Evolutionary conservation across 1,140 invertebrate genomes (phyloP), one percentile per base, ranked within the genome.

Genomic region (Hylyphantes graminicola): DNA sequence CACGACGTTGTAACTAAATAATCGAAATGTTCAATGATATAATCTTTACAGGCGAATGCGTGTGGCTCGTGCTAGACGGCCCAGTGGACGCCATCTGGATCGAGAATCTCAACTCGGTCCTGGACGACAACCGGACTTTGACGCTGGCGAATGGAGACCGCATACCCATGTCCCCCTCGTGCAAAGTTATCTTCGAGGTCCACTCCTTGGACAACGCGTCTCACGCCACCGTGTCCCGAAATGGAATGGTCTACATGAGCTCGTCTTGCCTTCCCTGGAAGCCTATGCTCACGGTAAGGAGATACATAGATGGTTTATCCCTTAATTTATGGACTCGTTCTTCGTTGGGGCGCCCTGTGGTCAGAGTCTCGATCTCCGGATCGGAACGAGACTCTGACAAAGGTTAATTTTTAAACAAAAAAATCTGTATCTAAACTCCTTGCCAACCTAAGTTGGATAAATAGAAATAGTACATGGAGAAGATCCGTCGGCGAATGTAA

Each of bases 61-160:
- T 95, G 0, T 99, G 98, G 97, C 96, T 99, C 87, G 92, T 99
- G 64, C 96, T 96, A 89, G 97, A 99, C 91, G 98, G 98, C 51
- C 97, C 99, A 89, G 94, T 99, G 72, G 97, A 99, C 90, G 98
- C 98, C 0, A 96, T 98, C 89, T 99, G 98, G 98, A 95, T 99
- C 57, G 98, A 99, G 90, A 96, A 96, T 0, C 90, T 99, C 8
- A 99, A 99, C 91, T 98, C 97, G 5, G 97, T 98, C 17, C 90
- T 99, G 65, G 97, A 99, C 89, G 97, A 98, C 90, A 96, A 98
- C 89, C 92, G 96, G 76, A 91, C 98, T 35, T 90, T 99, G 15
- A 99, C 98, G 0, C 92, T 99, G 89, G 96, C 98, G 0, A 98
- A 97, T 19, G 98, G 98, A 68, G 98, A 98, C 93, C 92, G 97